Evolutionary conservation across 2,113 vertebrate genomes (phyloP), one percentile per base, ranked within the genome.

Genomic region (Platysteira castanea): DNA sequence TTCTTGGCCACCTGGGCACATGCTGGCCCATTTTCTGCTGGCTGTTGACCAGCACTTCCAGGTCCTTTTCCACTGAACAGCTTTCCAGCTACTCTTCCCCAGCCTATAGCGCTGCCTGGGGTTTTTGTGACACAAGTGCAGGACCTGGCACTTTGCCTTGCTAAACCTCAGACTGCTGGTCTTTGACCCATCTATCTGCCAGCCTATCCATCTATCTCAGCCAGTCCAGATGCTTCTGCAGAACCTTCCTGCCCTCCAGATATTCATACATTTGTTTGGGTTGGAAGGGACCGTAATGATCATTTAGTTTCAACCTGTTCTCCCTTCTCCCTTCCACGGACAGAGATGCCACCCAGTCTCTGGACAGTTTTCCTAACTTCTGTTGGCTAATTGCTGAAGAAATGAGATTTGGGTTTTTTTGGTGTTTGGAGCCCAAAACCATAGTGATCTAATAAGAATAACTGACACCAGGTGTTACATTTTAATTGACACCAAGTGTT

Each of bases 301-400:
- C 8, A 18, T 35, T 15, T 28, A 1, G 2, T 52, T 74, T 37
- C 27, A 74, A 23, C 12, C 11, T 1, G 0, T 37, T 39, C 20
- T n/a, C 21, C 2, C 7, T 53, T 60, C 24, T n/a, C 24, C n/a
- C 9, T 35, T 39, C 24, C 30, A 49, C 0, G 0, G n/a, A 23
- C 21, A 47, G 30, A 10, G 9, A 41, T 69, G 47, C 11, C 26
- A 35, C 47, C 16, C 21, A 8, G 7, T 42, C 52, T 77, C 31
- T 53, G 31, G 13, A 41, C 22, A 46, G 3, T 76, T 85, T 92
- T 49, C 63, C 46, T 47, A 37, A 16, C 12, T 70, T 84, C 54
- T 74, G 42, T 53, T 57, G 76, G 13, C 35, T 83, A 61, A 52
- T 50, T 80, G 26, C 63, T 80, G 70, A 69, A 76, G 14, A 87